A percentile compares a stretch with the other conserved stretches of the same genome.
Evolutionary conservation across 1,140 invertebrate species (phyloP).

Genomic region (Drosophila erecta): DNA sequence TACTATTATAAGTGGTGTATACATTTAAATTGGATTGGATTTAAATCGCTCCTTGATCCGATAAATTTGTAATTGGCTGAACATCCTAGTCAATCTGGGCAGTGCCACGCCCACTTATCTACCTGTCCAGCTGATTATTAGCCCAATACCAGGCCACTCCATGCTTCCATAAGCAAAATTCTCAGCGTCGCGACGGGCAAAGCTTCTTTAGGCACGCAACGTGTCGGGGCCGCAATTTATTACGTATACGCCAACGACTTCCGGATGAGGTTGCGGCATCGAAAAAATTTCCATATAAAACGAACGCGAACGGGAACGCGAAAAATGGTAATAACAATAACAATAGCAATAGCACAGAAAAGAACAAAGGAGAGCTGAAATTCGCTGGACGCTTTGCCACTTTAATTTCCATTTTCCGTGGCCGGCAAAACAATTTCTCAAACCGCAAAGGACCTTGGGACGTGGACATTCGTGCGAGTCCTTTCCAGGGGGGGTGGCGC

Average conservation of each 20-base stretch:
- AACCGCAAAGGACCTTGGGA: constrained; percentile 44
- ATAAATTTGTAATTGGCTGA: constrained; percentile 35
- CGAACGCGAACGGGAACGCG: neutral
- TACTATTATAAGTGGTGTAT: too few species aligned
- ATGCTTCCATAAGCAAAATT: constrained; percentile 7
- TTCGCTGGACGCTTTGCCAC: constrained; percentile 60
- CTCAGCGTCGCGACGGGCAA: constrained; percentile 32
- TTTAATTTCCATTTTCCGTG: constrained; percentile 80
- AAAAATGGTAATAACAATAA: constrained; percentile 19
- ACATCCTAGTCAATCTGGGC: constrained; percentile 33
- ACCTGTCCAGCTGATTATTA: constrained; percentile 38
- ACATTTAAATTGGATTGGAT: too few species aligned
- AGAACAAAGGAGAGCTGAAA: constrained; percentile 20
- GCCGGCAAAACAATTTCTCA: constrained; percentile 67
- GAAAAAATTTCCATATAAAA: constrained; percentile 57
- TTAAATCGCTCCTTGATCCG: neutral
- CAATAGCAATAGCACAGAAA: constrained; percentile 28
- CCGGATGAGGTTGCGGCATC: constrained; percentile 57
- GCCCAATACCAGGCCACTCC: constrained; percentile 8
- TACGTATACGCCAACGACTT: constrained; percentile 79
- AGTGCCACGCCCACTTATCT: constrained; percentile 21
- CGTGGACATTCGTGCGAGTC: constrained; percentile 1
- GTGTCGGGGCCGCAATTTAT: constrained; percentile 62
- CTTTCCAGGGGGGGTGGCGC: neutral
- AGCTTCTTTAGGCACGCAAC: constrained; percentile 61